Percentiles rank a stretch among this genome's conserved stretches.
These are phyloP conservation scores for Amazona guildingii DNA, from an alignment of 2,113 vertebrate species.

Conservation along the genomic window DNA sequence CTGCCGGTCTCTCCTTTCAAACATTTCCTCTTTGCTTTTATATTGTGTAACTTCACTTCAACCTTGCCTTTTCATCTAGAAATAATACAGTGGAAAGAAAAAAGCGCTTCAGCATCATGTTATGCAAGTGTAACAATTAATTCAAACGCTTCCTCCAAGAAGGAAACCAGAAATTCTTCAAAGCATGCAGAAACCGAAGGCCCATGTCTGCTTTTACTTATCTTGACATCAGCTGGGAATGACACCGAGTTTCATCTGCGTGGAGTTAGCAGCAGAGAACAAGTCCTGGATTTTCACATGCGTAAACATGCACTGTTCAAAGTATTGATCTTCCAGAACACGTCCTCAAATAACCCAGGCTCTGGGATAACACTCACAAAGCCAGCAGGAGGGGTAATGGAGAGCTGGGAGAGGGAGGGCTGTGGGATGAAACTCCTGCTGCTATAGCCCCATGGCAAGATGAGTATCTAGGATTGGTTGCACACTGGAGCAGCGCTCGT, in stretches of 20 bases:
- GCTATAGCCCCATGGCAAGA: neutral
- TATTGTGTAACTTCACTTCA: neutral
- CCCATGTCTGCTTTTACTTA: slow-evolving; percentile 36
- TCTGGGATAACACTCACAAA: neutral
- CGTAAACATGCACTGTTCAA: neutral
- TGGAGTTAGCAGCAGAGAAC: neutral
- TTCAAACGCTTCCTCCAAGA: neutral
- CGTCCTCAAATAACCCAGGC: neutral
- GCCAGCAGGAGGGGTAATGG: neutral
- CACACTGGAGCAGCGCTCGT: neutral
- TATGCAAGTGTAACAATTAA: neutral
- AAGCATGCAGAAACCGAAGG: neutral
- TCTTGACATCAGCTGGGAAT: neutral
- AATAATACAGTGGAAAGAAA: neutral
- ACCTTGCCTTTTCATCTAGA: neutral
- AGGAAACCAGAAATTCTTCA: neutral
- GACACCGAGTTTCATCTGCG: neutral
- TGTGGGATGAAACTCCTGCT: neutral
- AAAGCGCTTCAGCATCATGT: neutral
- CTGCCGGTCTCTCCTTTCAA: neutral
- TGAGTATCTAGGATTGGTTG: rapidly evolving
- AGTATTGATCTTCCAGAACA: neutral
- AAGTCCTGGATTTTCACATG: neutral
- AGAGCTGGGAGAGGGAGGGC: neutral
- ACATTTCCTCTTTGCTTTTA: neutral